Evolutionary conservation across 2,888 invertebrate genomes (phyloP).

Genomic region (Sericinus montela): DNA sequence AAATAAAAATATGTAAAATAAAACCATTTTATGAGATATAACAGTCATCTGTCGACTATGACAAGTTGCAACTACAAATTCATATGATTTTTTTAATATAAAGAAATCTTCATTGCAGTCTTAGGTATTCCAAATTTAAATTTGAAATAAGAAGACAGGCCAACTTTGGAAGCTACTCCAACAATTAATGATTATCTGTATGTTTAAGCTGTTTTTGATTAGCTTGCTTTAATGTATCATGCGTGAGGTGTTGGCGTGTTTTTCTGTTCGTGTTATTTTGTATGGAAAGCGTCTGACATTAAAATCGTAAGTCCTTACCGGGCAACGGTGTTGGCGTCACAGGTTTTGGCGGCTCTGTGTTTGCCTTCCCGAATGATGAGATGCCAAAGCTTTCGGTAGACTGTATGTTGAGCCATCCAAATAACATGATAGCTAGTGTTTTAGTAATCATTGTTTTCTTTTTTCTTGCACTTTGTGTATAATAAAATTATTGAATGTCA

Average conservation of each 20-base stretch:
- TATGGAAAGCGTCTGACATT: slow-evolving; percentile 6
- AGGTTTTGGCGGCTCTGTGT: slow-evolving; percentile 62
- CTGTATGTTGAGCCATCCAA: slow-evolving; percentile 40
- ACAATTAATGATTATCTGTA: neutral
- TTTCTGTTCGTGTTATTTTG: slow-evolving; percentile 7
- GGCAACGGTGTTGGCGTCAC: slow-evolving; percentile 56
- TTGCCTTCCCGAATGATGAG: slow-evolving; percentile 66
- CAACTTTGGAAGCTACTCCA: no score
- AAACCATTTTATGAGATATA: no score
- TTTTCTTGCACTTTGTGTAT: neutral
- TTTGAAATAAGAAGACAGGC: no score
- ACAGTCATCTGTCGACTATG: no score
- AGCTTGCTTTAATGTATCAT: slow-evolving; percentile 10
- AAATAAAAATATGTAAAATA: no score
- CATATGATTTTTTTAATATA: no score
- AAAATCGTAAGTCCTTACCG: slow-evolving; percentile 55
- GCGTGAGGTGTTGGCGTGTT: slow-evolving; percentile 19
- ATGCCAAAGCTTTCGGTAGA: slow-evolving; percentile 53
- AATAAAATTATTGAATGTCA: neutral
- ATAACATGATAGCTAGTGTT: slow-evolving; percentile 35
- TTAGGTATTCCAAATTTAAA: neutral
- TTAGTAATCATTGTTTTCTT: slow-evolving; percentile 15
- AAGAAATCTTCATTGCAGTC: no score
- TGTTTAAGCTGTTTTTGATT: slow-evolving; percentile 8
- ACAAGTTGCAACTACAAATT: no score